These are phyloP conservation scores for Leptocoma aspasia DNA, from an alignment of 2,113 vertebrate species.

Conservation along the genomic window DNA sequence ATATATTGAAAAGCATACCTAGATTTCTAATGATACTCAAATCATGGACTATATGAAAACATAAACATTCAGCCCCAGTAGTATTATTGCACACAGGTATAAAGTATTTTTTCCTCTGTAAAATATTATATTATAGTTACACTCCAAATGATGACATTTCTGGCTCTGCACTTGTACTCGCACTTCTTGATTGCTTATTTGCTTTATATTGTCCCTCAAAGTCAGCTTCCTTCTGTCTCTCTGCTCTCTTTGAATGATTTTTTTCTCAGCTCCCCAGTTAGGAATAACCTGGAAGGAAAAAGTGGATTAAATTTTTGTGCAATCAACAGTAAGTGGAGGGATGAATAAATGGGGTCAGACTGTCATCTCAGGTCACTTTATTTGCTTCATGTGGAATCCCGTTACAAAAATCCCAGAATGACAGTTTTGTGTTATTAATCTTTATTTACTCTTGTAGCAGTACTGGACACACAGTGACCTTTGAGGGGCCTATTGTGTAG, in stretches of 20 bases:
- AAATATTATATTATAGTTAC: background rate
- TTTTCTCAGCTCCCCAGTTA: background rate
- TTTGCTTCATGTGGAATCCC: background rate
- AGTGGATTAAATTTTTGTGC: background rate
- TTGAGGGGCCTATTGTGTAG: background rate
- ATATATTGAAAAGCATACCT: background rate
- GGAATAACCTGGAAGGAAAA: background rate
- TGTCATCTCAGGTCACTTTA: background rate
- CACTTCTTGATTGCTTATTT: background rate
- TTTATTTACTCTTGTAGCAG: background rate
- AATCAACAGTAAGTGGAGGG: background rate
- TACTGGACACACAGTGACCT: background rate
- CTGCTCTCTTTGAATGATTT: background rate
- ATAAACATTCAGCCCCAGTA: background rate
- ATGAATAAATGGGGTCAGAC: background rate
- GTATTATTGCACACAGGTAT: background rate
- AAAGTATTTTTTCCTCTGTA: background rate
- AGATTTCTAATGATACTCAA: background rate
- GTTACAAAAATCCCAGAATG: background rate
- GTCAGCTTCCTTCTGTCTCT: background rate
- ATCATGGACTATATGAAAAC: background rate
- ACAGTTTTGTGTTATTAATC: conserved; percentile 24
- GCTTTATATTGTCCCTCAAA: background rate
- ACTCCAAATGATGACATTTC: background rate
- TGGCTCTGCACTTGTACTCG: background rate